Percentiles rank a stretch among this genome's conserved stretches.
Evolutionary conservation across 2,888 invertebrate genomes (phyloP).

Genomic region (Osedax fenrisi): DNA sequence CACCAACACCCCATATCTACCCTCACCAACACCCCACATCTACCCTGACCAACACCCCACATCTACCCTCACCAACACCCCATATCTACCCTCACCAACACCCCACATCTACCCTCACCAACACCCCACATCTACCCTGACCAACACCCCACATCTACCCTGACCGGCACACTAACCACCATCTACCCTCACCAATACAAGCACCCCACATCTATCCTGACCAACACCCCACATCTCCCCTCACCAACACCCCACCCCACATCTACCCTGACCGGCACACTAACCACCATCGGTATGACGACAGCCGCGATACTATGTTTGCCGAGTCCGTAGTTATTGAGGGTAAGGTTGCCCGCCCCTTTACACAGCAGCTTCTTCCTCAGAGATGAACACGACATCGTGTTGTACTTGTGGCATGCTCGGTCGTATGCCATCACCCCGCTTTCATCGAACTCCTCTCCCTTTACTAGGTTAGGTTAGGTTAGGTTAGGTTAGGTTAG

Average conservation of each 20-base stretch:
- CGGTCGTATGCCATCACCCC: constrained; percentile 42
- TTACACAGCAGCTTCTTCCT: constrained; percentile 40
- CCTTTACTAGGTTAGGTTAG: constrained; percentile 53
- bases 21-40: too few species aligned
- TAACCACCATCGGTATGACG: constrained; percentile 44
- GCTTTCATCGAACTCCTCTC: constrained; percentile 40
- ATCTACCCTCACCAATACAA: neutral
- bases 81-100: too few species aligned
- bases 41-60: too few species aligned
- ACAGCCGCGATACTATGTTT: constrained; percentile 42
- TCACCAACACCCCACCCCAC: neutral
- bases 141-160: too few species aligned
- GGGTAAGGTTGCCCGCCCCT: constrained; percentile 37
- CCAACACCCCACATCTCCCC: neutral
- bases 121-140: too few species aligned
- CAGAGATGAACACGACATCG: constrained; percentile 40
- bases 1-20: too few species aligned
- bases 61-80: too few species aligned
- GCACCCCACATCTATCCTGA: neutral
- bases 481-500: constrained; percentile 75
- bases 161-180: neutral
- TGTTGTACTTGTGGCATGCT: constrained; percentile 41
- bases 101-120: too few species aligned
- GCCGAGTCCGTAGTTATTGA: constrained; percentile 44
- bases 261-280: constrained; percentile 21